Base-by-base conservation (phyloP, 1,140 invertebrate genomes). In the Pseudachorutes palmiensis region DNA sequence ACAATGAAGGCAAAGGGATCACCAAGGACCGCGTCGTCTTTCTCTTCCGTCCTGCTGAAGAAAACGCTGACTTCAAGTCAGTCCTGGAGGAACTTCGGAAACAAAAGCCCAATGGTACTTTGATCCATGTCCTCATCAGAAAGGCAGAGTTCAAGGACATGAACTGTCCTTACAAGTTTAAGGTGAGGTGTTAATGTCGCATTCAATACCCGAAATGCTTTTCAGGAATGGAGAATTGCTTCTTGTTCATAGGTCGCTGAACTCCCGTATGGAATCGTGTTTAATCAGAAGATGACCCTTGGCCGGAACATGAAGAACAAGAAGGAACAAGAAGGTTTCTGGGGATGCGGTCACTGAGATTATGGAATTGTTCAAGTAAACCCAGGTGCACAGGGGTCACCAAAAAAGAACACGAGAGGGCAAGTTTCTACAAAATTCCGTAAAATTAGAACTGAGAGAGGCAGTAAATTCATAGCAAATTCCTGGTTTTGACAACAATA, bases 151-250 rank as follows among this genome's bases (percentile, higher is more conserved):
- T 60, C 30, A 22, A 2, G 22, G 58, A 60, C 30, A 19, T 29
- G 12, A 60, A 60, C 24, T 60, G 58, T 29, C 58, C 58, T 26
- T 60, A 60, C 30, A 26, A 60, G 22, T 60, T 60, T 29, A 60
- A 60, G 30, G 58, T 60, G 5, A 55, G 24, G 12, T 14, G 12
- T 19, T 5, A 24, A 16, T 22, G 51, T 22, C 12, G 24, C 9
- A 22, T 12, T 45, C 9, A 45, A 12, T 45, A 12, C 19, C 9
- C 36, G n/a, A 45, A 45, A 45, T 45, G 19, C 36, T 45, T 45
- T 45, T 12, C 36, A 12, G 36, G 9, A 45, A 12, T 45, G 9
- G 36, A 45, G 9, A 45, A 45, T 55, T 55, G 9, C 12, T 19
- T 19, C 24, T 26, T 5, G 5, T 55, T 12, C 24, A 14, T 14